These are phyloP conservation scores for Pelochelys cantorii DNA, from an alignment of 2,797 vertebrate genomes.

Conservation along the genomic window DNA sequence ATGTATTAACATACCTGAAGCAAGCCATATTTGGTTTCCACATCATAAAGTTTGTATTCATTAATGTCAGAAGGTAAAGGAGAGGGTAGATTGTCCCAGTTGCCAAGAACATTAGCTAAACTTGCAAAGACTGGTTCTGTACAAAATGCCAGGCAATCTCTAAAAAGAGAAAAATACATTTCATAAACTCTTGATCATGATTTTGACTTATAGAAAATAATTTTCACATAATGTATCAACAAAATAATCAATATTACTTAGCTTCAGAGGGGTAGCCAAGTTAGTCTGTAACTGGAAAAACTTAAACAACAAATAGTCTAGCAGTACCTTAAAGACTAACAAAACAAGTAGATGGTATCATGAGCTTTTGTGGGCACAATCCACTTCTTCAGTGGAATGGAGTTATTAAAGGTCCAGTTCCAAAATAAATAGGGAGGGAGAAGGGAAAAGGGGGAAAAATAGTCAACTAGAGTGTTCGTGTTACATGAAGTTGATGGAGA, in stretches of 20 bases:
- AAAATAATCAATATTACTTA: not conserved
- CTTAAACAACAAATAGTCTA: too few relatives aligned
- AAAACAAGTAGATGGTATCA: too few relatives aligned
- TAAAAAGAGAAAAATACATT: slow-evolving; percentile 71
- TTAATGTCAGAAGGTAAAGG: slow-evolving; percentile 93
- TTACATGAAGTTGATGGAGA: too few relatives aligned
- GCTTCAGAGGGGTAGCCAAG: not conserved
- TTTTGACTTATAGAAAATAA: not conserved
- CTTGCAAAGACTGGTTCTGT: slow-evolving; percentile 98
- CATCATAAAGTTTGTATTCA: slow-evolving; percentile 96
- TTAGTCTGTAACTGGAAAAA: too few relatives aligned
- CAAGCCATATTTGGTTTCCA: slow-evolving; percentile 97
- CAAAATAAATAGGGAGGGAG: too few relatives aligned
- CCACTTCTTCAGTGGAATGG: too few relatives aligned
- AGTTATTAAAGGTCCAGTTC: too few relatives aligned
- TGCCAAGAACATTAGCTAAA: slow-evolving; percentile 95
- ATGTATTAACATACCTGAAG: slow-evolving; percentile 88
- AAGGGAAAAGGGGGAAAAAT: too few relatives aligned
- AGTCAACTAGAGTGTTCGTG: too few relatives aligned
- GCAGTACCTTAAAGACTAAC: too few relatives aligned
- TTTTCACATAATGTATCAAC: not conserved
- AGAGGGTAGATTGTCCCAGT: slow-evolving; percentile 95
- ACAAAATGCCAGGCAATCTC: slow-evolving; percentile 98
- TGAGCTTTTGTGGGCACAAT: too few relatives aligned
- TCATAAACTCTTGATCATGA: not conserved